Percentiles rank a stretch among this genome's conserved stretches.
Evolutionary conservation across 2,113 vertebrate genomes (phyloP).

Genomic region (Hipposideros armiger): DNA sequence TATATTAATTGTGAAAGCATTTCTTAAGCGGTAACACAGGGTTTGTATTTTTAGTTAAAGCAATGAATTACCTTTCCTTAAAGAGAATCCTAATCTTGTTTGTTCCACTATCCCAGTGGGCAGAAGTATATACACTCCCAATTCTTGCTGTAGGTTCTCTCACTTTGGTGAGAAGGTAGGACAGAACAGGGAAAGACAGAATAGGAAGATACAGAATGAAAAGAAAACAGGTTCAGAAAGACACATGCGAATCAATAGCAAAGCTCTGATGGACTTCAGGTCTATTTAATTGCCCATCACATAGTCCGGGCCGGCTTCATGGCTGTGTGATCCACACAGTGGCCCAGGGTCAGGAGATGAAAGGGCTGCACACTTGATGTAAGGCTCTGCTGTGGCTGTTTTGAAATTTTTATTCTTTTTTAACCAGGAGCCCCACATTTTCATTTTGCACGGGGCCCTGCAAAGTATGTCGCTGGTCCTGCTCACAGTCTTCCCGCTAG

Average conservation of each 20-base stretch:
- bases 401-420: slow-evolving; percentile 60
- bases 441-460: neutral
- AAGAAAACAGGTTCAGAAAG: slow-evolving; percentile 38
- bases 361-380: neutral
- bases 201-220: slow-evolving; percentile 1
- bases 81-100: slow-evolving; percentile 50
- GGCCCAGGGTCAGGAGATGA: neutral
- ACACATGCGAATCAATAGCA: neutral
- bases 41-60: slow-evolving; percentile 36
- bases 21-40: slow-evolving; percentile 26
- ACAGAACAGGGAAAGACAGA: neutral
- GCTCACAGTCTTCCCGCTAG: neutral
- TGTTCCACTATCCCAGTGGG: neutral
- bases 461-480: slow-evolving; percentile 6
- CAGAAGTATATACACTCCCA: neutral
- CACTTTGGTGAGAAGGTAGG: neutral
- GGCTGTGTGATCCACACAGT: neutral
- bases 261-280: neutral
- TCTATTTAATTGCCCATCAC: slow-evolving; percentile 31
- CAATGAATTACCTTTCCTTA: slow-evolving; percentile 41
- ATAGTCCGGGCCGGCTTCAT: neutral
- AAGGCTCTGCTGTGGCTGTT: neutral
- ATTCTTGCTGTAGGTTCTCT: neutral
- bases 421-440: neutral
- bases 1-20: neutral